Conservation (phyloP, 2,888 invertebrate genomes). For the Coleophora flavipennella region DNA sequence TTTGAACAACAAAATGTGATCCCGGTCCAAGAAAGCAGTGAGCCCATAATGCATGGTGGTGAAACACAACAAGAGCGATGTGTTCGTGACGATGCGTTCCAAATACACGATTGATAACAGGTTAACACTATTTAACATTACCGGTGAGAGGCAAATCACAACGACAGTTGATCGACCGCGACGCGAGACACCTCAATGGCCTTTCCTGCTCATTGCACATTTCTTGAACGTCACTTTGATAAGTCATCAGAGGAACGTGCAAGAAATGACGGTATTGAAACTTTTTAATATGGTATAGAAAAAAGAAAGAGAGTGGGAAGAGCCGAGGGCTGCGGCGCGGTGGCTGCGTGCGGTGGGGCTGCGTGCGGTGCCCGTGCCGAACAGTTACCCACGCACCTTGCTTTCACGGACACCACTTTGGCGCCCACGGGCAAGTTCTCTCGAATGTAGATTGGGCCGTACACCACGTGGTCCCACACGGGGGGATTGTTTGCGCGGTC, state of each 20-base stretch:
- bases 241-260: too few relatives aligned
- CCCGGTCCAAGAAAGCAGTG: conserved; percentile 64
- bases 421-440: conserved; percentile 98
- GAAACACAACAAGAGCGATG: conserved; percentile 42
- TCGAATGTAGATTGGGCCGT: conserved; percentile 97
- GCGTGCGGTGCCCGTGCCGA: conserved; percentile 76
- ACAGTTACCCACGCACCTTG: conserved; percentile 88
- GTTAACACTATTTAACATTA: conserved; percentile 40
- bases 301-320: conserved; percentile 10
- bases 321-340: conserved; percentile 22
- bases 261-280: too few relatives aligned
- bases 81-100: conserved; percentile 40
- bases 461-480: conserved; percentile 96
- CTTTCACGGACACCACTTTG: conserved; percentile 98
- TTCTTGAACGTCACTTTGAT: neutral
- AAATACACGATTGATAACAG: too few relatives aligned
- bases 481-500: conserved; percentile 98
- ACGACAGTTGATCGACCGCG: conserved; percentile 44
- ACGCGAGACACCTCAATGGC: conserved; percentile 53
- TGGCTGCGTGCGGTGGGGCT: conserved; percentile 68
- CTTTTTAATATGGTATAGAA: too few relatives aligned
- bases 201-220: conserved; percentile 4
- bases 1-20: conserved; percentile 43
- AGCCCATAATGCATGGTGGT: conserved; percentile 62
- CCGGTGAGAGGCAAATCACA: conserved; percentile 62